Base-by-base conservation (phyloP, 2,113 vertebrate species). In the Coreoperca whiteheadi region DNA sequence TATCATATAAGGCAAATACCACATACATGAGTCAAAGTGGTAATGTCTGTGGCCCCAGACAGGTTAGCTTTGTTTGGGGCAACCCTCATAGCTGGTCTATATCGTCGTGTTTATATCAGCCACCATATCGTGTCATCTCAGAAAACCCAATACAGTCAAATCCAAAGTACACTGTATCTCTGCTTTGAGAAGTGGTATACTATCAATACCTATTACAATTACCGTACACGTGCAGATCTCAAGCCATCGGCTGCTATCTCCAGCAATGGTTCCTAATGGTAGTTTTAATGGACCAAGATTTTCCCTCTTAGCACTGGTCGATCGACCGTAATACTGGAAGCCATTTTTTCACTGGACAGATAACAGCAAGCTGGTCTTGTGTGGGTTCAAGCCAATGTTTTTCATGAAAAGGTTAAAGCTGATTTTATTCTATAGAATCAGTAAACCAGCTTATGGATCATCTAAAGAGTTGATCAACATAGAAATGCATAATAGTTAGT, bases 221-320 rank as follows among this genome's bases (percentile, higher is more conserved):
- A 65, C 34, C 20, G 53, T 82, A 74, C 69, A 77, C 54, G 46
- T 57, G 15, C 64, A 64, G 48, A 71, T 50, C 34, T 63, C 37
- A 54, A n/a, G 25, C 28, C 63, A 70, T 66, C 30, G 69, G 16
- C 51, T 43, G n/a, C 57, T 54, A 74, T 84, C 81, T 77, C 4
- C 6, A 41, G 21, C 2, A 0, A 5, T 69, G 56, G 34, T 66
- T 75, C 30, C 32, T 23, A 51, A 66, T 21, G 43, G 25, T 16
- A 2, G 16, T 30, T 70, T 75, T 41, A 68, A 72, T 72, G 66
- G 65, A 48, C 30, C 46, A 64, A 16, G 2, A 59, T 34, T 32
- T 46, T 18, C 46, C 34, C n/a, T 51, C 1, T 69, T 9, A 51
- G 39, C 14, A 34, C 23, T 23, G 8, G 61, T 28, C 2, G 2